Evolutionary conservation across 37 sponge, comb jelly and placozoan species (phyloP), one percentile per base, ranked within the genome.

Genomic region (Agelas oroides): DNA sequence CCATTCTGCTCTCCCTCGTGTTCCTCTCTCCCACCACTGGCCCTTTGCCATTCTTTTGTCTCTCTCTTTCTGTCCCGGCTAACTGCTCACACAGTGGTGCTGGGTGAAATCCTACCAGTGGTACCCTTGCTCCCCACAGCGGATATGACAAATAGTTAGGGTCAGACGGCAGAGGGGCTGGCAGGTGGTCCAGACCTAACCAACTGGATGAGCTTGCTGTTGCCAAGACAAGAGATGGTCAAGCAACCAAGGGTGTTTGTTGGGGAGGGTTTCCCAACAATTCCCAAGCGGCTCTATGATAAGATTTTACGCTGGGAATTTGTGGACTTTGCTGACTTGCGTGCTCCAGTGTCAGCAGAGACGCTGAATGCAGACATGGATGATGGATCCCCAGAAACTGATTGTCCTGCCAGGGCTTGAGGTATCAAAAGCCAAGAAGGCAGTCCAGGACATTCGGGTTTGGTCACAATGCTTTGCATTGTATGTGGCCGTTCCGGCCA

Each of bases 371-470:
- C 14, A 40, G 72, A 71, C 3, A 53, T 34, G 3, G n/a, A n/a
- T n/a, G n/a, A n/a, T n/a, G n/a, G 72, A 71, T 3, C 23, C 72
- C 23, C 37, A 71, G 21, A 71, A 71, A 39, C 53, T 71, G 41
- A 35, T 71, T n/a, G 72, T 71, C 24, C 72, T 71, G 21, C 72
- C 72, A 5, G 72, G 72, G 41, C n/a, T 71, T 1, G 72, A 71
- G 72, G 72, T 71, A 8, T 17, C 72, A 3, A n/a, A 71, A 21
- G 37, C 53, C 21, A 31, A 35, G 15, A 71, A 39, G 52, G 41
- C 72, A 18, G 36, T 71, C 21, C 20, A 71, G n/a, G n/a, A 41
- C 72, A 71, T 71, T 21, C 21, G 23, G 37, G 36, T 41, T 3
- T 71, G 72, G 72, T 8, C 37, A 41, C 72, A 71, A 21, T 71